Evolutionary conservation across 2,888 invertebrate genomes (phyloP), one percentile per base, ranked within the genome.

Genomic region (Xiphydria camelus): DNA sequence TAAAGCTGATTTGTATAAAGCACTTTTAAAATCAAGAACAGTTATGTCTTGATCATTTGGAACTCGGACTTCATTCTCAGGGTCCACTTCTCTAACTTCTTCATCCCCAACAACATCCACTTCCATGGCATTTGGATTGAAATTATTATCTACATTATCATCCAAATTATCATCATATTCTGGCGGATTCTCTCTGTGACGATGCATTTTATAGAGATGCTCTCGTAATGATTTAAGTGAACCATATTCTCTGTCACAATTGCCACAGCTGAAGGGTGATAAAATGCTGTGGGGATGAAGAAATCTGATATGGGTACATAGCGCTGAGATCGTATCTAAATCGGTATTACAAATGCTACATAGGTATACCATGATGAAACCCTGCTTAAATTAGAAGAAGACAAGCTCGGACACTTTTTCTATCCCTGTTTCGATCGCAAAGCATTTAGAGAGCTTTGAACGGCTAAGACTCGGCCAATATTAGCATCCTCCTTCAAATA

Each of bases 1-100:
- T 34, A 20, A 19, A 34, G 34, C 34, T 34, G 34, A 34, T 34
- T 34, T 19, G 34, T 34, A 34, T 9, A 34, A 34, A n/a, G 34
- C 34, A 34, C 20, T 34, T 19, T 34, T 34, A 19, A 34, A 34
- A n/a, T 34, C 34, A 19, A 34, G 3, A 34, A 34, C 34, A 18
- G 34, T 9, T 2, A 34, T 34, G 20, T 9, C 19, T 3, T 18
- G 34, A 34, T 34, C 20, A 20, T 34, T 34, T 34, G 12, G 19
- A 18, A 7, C 34, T 34, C 2, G 34, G 14, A 34, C 20, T 34
- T 34, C 34, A 34, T 34, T 17, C 4, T 18, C 18, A 15, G 10
- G 7, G 20, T 34, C 20, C 20, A 34, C 9, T 19, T 23, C 23
- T 23, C 23, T 23, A 23, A 23, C 23, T 23, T 34, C 34, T 19